Percentiles rank a stretch among this genome's conserved stretches.
phyloP scores from a whole-genome alignment of 2,888 invertebrate genomes.

The Cheilosia pagana region DNA sequence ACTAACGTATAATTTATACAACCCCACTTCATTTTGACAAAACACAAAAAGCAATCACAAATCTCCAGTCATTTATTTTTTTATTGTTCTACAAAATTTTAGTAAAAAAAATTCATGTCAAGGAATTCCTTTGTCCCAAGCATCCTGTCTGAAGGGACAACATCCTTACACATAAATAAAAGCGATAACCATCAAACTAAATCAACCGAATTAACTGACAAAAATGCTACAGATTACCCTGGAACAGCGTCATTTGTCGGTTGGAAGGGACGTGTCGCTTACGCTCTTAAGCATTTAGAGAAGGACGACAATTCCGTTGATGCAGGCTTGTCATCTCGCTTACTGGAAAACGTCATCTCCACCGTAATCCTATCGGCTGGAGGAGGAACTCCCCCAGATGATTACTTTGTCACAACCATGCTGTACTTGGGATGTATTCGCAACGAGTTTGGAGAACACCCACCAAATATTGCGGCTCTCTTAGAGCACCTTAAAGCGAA shows the following conservation, averaged over 20 bases:
- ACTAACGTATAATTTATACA: too few species aligned
- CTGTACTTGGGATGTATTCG: conserved; percentile 68
- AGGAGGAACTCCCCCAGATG: conserved; percentile 59
- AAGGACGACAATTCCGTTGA: conserved; percentile 40
- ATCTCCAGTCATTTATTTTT: too few species aligned
- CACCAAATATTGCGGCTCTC: conserved; percentile 72
- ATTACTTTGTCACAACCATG: conserved; percentile 65
- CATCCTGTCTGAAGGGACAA: background rate
- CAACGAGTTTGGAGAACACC: conserved; percentile 69
- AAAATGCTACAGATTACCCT: conserved; percentile 44
- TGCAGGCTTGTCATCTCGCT: background rate
- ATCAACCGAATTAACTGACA: conserved; percentile 40
- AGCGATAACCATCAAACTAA: background rate
- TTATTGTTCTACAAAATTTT: too few species aligned
- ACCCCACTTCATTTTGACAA: too few species aligned
- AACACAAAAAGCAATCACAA: too few species aligned
- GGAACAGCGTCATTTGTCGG: conserved; percentile 58
- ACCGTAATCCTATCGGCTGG: conserved; percentile 72
- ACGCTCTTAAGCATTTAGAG: conserved; percentile 56
- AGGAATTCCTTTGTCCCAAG: background rate
- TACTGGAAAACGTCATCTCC: conserved; percentile 67
- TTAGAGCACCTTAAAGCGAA: conserved; percentile 51
- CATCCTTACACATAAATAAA: conserved; percentile 29
- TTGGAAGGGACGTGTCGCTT: conserved; percentile 73
- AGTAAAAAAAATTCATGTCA: too few species aligned